Percentiles rank a stretch among this genome's conserved stretches.
Evolutionary conservation across 2,888 invertebrate genomes (phyloP).

Genomic region (Ceratothoa steindachneri): DNA sequence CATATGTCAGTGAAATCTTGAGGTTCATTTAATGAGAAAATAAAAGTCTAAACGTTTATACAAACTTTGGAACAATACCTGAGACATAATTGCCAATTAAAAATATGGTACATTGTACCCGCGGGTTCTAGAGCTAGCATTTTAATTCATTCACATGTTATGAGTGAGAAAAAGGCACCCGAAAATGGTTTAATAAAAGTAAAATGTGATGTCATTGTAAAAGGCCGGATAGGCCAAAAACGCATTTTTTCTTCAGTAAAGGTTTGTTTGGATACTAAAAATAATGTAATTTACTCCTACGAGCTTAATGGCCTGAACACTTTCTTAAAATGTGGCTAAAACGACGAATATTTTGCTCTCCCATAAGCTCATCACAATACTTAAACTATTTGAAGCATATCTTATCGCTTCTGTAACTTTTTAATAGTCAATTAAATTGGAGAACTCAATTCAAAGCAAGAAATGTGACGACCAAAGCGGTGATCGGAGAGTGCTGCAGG

Average conservation of each 20-base stretch:
- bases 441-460: not conserved
- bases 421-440: conserved; percentile 5
- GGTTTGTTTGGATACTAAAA: conserved; percentile 2
- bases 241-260: not conserved
- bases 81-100: not conserved
- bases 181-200: not conserved
- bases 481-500: not conserved
- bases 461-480: conserved; percentile 8
- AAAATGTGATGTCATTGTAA: not conserved
- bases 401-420: conserved; percentile 8
- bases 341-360: not conserved
- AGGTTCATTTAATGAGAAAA: no score
- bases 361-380: conserved; percentile 6
- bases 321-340: not conserved
- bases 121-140: not conserved
- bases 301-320: not conserved
- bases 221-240: not conserved
- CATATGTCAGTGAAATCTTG: no score
- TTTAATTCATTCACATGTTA: not conserved
- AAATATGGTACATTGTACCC: not conserved
- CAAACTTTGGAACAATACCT: no score
- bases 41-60: no score
- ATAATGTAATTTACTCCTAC: not conserved
- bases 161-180: not conserved
- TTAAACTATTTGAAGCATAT: not conserved